A percentile compares a stretch with the other conserved stretches of the same genome.
These are phyloP conservation scores for Calonectris borealis DNA, from an alignment of 2,113 vertebrate species.

Conservation along the genomic window DNA sequence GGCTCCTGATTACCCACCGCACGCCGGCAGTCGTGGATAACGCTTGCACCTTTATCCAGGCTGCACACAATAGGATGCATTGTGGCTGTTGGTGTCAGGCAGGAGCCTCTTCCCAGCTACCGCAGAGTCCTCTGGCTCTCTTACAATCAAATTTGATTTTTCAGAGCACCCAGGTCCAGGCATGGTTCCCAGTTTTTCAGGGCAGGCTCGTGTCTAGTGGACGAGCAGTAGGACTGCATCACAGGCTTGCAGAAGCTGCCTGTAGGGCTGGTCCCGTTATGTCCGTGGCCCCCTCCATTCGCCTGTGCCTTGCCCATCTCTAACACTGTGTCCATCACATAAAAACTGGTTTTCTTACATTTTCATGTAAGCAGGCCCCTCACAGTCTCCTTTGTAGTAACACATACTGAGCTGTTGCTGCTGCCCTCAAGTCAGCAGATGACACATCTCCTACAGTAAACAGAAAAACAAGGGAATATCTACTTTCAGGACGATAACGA, in stretches of 20 bases:
- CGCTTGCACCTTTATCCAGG: neutral
- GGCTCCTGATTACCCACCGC: neutral
- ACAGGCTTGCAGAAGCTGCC: neutral
- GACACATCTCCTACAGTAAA: neutral
- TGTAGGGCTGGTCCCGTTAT: neutral
- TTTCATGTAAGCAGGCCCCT: neutral
- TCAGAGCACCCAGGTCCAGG: neutral
- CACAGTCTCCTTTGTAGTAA: neutral
- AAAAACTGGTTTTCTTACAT: neutral
- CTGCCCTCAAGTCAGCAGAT: neutral
- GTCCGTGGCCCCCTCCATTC: neutral
- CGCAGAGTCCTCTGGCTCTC: neutral
- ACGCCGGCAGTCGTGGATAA: accelerated
- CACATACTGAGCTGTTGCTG: neutral
- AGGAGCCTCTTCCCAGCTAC: neutral
- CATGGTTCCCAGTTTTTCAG: neutral
- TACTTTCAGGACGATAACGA: neutral
- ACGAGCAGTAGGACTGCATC: neutral
- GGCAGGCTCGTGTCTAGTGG: neutral
- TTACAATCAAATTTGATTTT: neutral
- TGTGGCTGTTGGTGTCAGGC: neutral
- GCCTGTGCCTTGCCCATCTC: neutral
- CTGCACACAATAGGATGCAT: neutral
- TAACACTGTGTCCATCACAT: neutral
- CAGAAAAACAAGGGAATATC: neutral